These are phyloP conservation scores for Aphelinus certus DNA, from an alignment of 1,140 invertebrate genomes.

Conservation along the genomic window DNA sequence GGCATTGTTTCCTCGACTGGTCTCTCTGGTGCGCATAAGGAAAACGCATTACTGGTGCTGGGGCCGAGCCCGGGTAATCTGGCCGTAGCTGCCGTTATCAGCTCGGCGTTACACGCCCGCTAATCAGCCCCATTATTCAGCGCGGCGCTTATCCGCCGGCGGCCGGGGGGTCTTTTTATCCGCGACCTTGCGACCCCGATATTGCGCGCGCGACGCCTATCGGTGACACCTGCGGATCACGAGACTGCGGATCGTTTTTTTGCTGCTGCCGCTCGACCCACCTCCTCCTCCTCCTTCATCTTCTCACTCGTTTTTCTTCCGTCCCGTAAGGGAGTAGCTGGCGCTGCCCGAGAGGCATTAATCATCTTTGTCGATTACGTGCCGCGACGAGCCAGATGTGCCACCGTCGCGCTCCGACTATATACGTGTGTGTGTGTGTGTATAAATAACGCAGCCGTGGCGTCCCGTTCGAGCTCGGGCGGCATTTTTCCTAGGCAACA, in stretches of 20 bases:
- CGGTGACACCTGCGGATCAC: constrained; percentile 1
- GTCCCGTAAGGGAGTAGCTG: too few species aligned
- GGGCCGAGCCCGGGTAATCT: constrained; percentile 1
- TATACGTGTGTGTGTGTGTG: too few species aligned
- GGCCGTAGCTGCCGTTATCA: background rate
- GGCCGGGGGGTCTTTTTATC: constrained; percentile 27
- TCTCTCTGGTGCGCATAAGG: constrained; percentile 14
- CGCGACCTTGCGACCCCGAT: background rate
- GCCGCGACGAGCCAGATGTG: background rate
- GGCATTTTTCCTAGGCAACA: too few species aligned
- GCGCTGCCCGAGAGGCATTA: constrained; percentile 2
- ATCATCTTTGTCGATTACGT: background rate
- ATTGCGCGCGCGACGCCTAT: constrained; percentile 13
- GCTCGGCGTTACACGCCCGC: constrained; percentile 1
- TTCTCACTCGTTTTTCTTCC: too few species aligned
- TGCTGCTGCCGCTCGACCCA: too few species aligned
- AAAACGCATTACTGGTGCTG: constrained; percentile 20
- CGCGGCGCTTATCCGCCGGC: background rate
- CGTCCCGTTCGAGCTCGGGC: too few species aligned
- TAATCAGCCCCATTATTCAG: constrained; percentile 39
- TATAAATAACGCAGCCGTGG: too few species aligned
- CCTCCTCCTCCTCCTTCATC: too few species aligned
- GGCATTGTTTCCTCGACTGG: constrained; percentile 8
- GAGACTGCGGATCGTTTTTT: background rate
- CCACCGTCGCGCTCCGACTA: background rate